These are phyloP conservation scores for Hypselothyrea guttata DNA, from an alignment of 2,888 invertebrate species.

Conservation along the genomic window DNA sequence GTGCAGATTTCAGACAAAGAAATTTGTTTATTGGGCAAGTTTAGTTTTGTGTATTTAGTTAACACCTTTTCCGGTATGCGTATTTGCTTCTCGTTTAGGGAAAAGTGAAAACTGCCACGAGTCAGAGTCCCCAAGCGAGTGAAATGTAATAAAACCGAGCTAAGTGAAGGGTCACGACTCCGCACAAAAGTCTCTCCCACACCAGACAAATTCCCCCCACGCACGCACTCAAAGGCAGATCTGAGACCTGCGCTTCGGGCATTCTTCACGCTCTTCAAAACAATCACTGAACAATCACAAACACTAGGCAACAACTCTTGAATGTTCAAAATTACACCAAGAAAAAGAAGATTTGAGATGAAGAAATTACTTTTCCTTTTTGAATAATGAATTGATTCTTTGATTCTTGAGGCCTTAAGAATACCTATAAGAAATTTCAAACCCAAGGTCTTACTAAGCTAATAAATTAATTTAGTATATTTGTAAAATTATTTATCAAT, in stretches of 20 bases:
- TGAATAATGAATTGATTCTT: no score
- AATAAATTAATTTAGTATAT: no score
- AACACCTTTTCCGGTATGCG: conserved; percentile 41
- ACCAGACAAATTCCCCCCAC: no score
- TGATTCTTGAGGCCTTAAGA: no score
- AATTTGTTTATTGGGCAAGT: conserved; percentile 38
- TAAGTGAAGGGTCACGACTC: conserved; percentile 53
- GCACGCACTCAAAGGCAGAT: conserved; percentile 20
- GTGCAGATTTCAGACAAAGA: conserved; percentile 40
- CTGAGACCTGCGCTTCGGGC: conserved; percentile 6
- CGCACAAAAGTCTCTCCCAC: conserved; percentile 39
- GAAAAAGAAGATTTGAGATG: no score
- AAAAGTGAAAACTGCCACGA: conserved; percentile 47
- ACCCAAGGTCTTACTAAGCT: no score
- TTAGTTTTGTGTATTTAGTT: conserved; percentile 9
- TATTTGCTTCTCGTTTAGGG: conserved; percentile 24
- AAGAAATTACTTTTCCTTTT: no score
- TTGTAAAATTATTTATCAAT: no score
- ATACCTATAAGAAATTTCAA: no score
- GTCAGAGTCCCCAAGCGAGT: conserved; percentile 16
- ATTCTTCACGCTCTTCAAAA: conserved; percentile 15
- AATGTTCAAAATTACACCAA: no score
- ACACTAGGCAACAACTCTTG: conserved; percentile 33
- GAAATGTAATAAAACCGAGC: conserved; percentile 2
- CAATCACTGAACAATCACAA: conserved; percentile 2